phyloP scores from a whole-genome alignment of 1,140 invertebrate species.

The Trichogramma pretiosum region DNA sequence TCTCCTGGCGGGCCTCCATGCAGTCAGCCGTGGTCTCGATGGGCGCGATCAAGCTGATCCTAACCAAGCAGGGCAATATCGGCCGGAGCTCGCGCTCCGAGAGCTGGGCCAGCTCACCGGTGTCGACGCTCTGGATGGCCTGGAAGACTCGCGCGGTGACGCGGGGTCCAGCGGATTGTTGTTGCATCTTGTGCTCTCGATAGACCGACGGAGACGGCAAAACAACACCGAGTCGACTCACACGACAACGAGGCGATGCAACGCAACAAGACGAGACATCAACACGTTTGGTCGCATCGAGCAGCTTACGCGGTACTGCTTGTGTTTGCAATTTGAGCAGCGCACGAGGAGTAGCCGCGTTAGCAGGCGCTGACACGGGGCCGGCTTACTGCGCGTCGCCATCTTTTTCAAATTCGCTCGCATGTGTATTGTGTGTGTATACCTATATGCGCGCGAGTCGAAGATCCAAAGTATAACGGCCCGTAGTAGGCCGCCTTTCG shows the following conservation, averaged over 20 bases:
- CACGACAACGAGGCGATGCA: too few species aligned
- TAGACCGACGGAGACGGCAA: not conserved
- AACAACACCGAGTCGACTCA: too few species aligned
- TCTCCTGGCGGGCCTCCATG: slow-evolving; percentile 73
- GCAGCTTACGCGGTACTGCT: too few species aligned
- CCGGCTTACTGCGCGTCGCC: not conserved
- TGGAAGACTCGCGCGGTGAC: slow-evolving; percentile 60
- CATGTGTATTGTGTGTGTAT: too few species aligned
- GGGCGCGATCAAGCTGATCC: slow-evolving; percentile 86
- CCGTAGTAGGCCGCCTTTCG: too few species aligned
- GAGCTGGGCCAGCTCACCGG: slow-evolving; percentile 60
- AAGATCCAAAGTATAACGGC: too few species aligned
- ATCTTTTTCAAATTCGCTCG: not conserved
- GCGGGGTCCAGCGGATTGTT: slow-evolving; percentile 18
- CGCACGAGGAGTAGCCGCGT: too few species aligned
- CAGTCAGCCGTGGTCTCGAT: slow-evolving; percentile 78
- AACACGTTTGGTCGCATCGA: too few species aligned
- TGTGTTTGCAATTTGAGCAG: too few species aligned
- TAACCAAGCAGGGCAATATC: slow-evolving; percentile 81
- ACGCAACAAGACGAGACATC: too few species aligned
- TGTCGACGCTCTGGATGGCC: slow-evolving; percentile 71
- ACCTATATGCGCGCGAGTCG: too few species aligned
- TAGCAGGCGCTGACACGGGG: too few species aligned
- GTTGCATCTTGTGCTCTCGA: slow-evolving; percentile 7
- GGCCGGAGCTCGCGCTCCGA: slow-evolving; percentile 70